phyloP scores from a whole-genome alignment of 1,140 invertebrate species.

The Solenopsis fugax region DNA sequence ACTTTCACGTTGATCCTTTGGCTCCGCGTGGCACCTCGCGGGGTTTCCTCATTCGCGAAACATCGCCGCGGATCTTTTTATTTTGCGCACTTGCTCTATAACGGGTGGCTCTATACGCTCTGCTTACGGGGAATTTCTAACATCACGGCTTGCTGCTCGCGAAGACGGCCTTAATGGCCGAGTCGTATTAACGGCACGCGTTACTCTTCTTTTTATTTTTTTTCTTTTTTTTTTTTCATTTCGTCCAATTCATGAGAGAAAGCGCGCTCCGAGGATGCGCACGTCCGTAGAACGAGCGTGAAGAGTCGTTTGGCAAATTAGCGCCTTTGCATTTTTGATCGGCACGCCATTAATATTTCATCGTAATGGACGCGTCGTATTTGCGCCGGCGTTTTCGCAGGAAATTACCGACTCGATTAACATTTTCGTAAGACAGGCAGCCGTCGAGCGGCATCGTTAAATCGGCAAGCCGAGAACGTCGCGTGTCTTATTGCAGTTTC shows the following conservation, averaged over 20 bases:
- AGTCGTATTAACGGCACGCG: slow-evolving; percentile 43
- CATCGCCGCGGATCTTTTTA: slow-evolving; percentile 25
- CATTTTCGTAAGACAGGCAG: slow-evolving; percentile 6
- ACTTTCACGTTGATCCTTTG: slow-evolving; percentile 45
- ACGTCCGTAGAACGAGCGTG: slow-evolving; percentile 37
- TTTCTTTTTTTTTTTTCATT: background rate
- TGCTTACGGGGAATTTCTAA: slow-evolving; percentile 82
- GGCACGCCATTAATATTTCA: background rate
- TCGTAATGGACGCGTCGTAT: background rate
- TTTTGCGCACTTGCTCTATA: slow-evolving; percentile 51
- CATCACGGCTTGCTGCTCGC: slow-evolving; percentile 75
- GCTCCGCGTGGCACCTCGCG: slow-evolving; percentile 14
- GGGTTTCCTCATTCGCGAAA: slow-evolving; percentile 43
- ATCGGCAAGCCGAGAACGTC: slow-evolving; percentile 34
- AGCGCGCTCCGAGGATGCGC: slow-evolving; percentile 67
- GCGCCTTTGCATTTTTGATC: slow-evolving; percentile 34
- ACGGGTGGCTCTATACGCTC: slow-evolving; percentile 75
- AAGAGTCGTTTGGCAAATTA: slow-evolving; percentile 46
- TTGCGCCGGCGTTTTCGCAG: background rate
- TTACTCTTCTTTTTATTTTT: slow-evolving; percentile 12
- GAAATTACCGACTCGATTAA: slow-evolving; percentile 30
- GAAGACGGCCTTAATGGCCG: slow-evolving; percentile 73
- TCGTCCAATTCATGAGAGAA: slow-evolving; percentile 78
- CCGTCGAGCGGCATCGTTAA: slow-evolving; percentile 25
- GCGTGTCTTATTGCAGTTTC: slow-evolving; percentile 36